These are phyloP conservation scores for Takifugu flavidus DNA, from an alignment of 2,113 vertebrate genomes.

Conservation along the genomic window DNA sequence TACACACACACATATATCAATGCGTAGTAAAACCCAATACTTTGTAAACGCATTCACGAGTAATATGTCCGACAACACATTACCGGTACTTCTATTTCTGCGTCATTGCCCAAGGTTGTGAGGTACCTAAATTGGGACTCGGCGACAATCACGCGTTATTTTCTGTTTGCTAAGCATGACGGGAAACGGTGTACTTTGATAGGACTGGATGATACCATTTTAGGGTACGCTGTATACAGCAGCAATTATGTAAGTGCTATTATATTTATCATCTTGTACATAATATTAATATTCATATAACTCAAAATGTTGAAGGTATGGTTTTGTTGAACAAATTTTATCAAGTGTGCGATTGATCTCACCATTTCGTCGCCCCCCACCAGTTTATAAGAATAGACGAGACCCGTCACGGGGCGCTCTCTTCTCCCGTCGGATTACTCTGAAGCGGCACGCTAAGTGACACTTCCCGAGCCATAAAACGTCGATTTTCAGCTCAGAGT, in stretches of 20 bases:
- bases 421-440: slow-evolving; percentile 62
- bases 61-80: no score
- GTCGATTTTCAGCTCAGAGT: slow-evolving; percentile 54
- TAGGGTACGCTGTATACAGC: not conserved
- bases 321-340: not conserved
- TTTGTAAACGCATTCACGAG: no score
- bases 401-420: slow-evolving; percentile 18
- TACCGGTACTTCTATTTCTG: no score
- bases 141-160: not conserved
- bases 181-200: slow-evolving; percentile 48
- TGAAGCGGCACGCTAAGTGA: slow-evolving; percentile 30
- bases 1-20: no score
- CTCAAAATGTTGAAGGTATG: not conserved
- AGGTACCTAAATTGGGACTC: not conserved
- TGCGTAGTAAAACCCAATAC: no score
- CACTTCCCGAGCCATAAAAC: slow-evolving; percentile 30
- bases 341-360: not conserved
- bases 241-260: not conserved
- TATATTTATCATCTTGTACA: not conserved
- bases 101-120: not conserved
- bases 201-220: slow-evolving; percentile 50
- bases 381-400: slow-evolving; percentile 17
- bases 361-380: slow-evolving; percentile 11
- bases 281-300: no score
- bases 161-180: not conserved